Conservation (phyloP, 1,140 invertebrate species). For the Danaus plexippus region DNA sequence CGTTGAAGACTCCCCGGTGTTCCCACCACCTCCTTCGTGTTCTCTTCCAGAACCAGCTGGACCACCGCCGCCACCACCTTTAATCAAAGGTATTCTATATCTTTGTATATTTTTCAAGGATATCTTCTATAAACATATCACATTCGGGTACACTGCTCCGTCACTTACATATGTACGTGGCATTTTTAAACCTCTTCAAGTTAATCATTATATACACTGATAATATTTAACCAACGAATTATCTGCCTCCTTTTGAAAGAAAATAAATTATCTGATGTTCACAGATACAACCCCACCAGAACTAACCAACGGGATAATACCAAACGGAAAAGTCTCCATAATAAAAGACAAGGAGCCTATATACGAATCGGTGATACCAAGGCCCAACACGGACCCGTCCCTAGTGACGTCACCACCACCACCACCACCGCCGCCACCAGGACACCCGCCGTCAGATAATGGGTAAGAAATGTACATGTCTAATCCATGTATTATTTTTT, state of each 20-base stretch:
- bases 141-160: too few species aligned
- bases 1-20: slow-evolving; percentile 39
- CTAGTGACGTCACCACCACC: slow-evolving; percentile 32
- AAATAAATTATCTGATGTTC: neutral
- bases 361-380: slow-evolving; percentile 85
- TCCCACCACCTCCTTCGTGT: slow-evolving; percentile 54
- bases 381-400: slow-evolving; percentile 55
- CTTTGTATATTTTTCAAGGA: neutral
- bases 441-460: slow-evolving; percentile 40
- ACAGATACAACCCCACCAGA: slow-evolving; percentile 47
- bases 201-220: too few species aligned
- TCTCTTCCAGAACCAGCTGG: slow-evolving; percentile 82
- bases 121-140: slow-evolving; percentile 1
- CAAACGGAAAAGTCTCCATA: slow-evolving; percentile 51
- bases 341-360: slow-evolving; percentile 79
- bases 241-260: too few species aligned
- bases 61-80: slow-evolving; percentile 73
- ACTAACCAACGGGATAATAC: slow-evolving; percentile 56
- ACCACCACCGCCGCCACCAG: slow-evolving; percentile 33
- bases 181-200: too few species aligned
- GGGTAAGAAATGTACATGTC: slow-evolving; percentile 26
- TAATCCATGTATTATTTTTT: too few species aligned
- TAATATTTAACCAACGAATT: too few species aligned
- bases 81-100: slow-evolving; percentile 39
- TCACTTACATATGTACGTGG: too few species aligned